Evolutionary conservation across 2,797 vertebrate species (phyloP), one percentile per base, ranked within the genome.

Genomic region (Mionectes olivaceus): DNA sequence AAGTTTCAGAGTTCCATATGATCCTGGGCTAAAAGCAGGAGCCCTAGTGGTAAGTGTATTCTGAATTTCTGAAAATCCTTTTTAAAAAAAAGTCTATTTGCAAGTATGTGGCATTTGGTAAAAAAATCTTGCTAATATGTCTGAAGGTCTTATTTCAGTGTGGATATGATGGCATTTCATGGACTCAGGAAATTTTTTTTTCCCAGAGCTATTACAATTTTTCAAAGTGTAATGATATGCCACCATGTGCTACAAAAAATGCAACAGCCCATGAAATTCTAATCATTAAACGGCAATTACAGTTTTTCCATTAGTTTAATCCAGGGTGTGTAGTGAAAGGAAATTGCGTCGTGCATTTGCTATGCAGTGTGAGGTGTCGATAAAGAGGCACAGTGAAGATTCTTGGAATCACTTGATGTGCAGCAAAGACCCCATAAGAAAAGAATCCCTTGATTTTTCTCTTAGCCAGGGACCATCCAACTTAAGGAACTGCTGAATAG

Each of bases 21-120:
- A 99, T 90, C 99, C 99, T 43, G 99, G 99, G n/a, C 97, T 99
- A 24, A 98, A 98, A 97, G 99, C 99, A 33, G 99, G 99, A 89
- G 92, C 98, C 4, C 96, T 99, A 73, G 97, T 99, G 98, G 99
- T 99, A 98, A 93, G 96, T 97, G 89, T 93, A 64, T 9, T 50
- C 56, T 65, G 46, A 83, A 12, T 80, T 82, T 19, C 33, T 74
- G 43, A 24, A 77, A 65, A 67, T 47, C 0, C 7, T 67, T 59
- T 65, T 19, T 11, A 21, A 39, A 80, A 73, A 79, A 85, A 41
- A 47, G 9, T 33, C 23, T 53, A 5, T 35, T 71, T 90, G 23
- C 41, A 93, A 59, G 5, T 57, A 44, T 32, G 5, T 79, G 35
- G 53, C 22, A 60, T 64, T 70, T 64, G n/a, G 7, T 82, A 52